These are phyloP conservation scores for Hipparchia sbordonii DNA, from an alignment of 2,888 invertebrate species.

Conservation along the genomic window DNA sequence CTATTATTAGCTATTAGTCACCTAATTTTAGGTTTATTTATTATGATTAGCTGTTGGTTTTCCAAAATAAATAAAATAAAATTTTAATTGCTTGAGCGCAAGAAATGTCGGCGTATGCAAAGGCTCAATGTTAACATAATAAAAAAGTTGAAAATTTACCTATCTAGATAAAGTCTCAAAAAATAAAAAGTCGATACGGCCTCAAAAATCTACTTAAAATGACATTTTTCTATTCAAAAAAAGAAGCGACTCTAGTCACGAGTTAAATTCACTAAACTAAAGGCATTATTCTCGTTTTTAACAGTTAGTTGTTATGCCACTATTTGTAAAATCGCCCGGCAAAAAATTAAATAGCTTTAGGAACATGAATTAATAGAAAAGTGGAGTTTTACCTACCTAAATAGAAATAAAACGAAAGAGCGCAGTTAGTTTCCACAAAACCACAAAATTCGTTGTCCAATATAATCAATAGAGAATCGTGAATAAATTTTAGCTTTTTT, in stretches of 20 bases:
- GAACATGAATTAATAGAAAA: constrained; percentile 20
- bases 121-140: neutral
- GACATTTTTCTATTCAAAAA: constrained; percentile 17
- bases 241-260: constrained; percentile 8
- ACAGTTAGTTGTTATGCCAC: constrained; percentile 19
- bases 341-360: constrained; percentile 19
- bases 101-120: too few species aligned
- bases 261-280: constrained; percentile 7
- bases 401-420: constrained; percentile 8
- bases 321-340: constrained; percentile 13
- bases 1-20: too few species aligned
- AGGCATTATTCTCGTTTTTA: neutral
- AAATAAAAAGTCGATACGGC: neutral
- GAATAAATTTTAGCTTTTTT: constrained; percentile 14
- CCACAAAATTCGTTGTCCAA: constrained; percentile 11
- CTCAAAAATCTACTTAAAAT: neutral
- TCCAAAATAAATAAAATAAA: too few species aligned
- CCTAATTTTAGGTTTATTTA: too few species aligned
- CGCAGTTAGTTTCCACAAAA: constrained; percentile 15
- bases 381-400: constrained; percentile 1
- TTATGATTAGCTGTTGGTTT: too few species aligned
- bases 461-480: constrained; percentile 20
- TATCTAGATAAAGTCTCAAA: neutral
- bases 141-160: neutral
- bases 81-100: too few species aligned